Evolutionary conservation across 2,888 invertebrate species (phyloP), one percentile per base, ranked within the genome.

Genomic region (Tiliacea aurago): DNA sequence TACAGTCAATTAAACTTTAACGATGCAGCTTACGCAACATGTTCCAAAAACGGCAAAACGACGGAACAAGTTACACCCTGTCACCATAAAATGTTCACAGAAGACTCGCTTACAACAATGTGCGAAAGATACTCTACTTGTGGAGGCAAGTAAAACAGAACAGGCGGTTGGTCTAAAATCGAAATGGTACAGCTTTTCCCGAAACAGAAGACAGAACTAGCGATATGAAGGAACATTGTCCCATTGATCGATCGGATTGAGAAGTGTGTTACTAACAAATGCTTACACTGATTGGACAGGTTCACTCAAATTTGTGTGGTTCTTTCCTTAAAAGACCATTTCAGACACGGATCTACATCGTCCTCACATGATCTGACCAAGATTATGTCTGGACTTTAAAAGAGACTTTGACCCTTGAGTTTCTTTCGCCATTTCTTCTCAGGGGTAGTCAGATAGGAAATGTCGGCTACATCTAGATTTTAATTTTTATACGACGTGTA

Each of bases 1-100:
- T 82, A 80, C 76, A 69, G 76, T 70, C 87, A 83, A 86, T 87
- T 87, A 86, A 81, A 81, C 76, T 80, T 85, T 85, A 85, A 85
- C 84, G 84, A 84, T 75, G 74, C 79, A 69, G 64, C 78, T 86
- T 86, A 87, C 86, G 78, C 84, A 86, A 86, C 81, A 43, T 71
- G 75, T 75, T 76, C 80, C 86, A 59, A 86, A 86, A 87, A 86
- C 68, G 84, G 84, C 80, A 67, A 84, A 65, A 70, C 70, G 73
- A 61, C 65, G 76, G 79, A 87, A 87, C 86, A 78, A 80, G 86
- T 86, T 73, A 56, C 75, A 73, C 80, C 79, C 70, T 68, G 81
- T 61, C 70, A 78, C 55, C 58, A 77, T 70, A 62, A 11, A 59
- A 51, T 37, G 15, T 63, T 63, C 55, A 45, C 72, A 81, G 79